A percentile compares a stretch with the other conserved stretches of the same genome.
Conservation (phyloP, 2,888 invertebrate species). For the Cerastis rubricosa region DNA sequence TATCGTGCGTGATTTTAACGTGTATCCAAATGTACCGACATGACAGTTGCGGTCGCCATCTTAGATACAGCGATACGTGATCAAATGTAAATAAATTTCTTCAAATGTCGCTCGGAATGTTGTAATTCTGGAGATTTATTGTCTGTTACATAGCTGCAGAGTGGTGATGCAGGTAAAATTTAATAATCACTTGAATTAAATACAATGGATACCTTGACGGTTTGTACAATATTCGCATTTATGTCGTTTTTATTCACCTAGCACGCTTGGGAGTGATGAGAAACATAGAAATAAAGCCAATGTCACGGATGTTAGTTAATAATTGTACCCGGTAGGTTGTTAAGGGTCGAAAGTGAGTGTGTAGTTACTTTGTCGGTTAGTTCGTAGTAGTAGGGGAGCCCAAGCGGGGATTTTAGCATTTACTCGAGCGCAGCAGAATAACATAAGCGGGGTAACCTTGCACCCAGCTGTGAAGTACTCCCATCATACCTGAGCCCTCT, state of each 20-base stretch:
- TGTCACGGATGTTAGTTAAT: background rate
- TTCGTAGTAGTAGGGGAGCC: background rate
- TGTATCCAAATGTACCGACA: constrained; percentile 42
- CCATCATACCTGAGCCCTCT: too few species aligned
- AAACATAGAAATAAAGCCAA: background rate
- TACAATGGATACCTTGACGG: constrained; percentile 21
- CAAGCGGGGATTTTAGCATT: too few species aligned
- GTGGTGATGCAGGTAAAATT: constrained; percentile 37
- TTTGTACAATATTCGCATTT: constrained; percentile 8
- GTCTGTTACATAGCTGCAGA: constrained; percentile 25
- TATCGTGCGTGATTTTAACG: constrained; percentile 56
- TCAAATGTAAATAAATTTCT: constrained; percentile 43
- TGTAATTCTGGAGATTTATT: constrained; percentile 40
- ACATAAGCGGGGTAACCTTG: too few species aligned
- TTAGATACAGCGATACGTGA: constrained; percentile 56
- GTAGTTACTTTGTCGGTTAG: constrained; percentile 4
- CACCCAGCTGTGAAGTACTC: too few species aligned
- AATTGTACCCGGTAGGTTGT: background rate
- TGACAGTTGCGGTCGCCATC: constrained; percentile 43
- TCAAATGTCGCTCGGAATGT: constrained; percentile 45
- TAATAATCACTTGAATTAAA: constrained; percentile 25
- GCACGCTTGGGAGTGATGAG: too few species aligned
- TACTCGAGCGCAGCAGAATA: too few species aligned
- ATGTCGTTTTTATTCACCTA: constrained; percentile 14
- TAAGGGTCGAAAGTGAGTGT: background rate